Evolutionary conservation across 2,888 invertebrate genomes (phyloP), one percentile per base, ranked within the genome.

Genomic region (Morpho helenor): DNA sequence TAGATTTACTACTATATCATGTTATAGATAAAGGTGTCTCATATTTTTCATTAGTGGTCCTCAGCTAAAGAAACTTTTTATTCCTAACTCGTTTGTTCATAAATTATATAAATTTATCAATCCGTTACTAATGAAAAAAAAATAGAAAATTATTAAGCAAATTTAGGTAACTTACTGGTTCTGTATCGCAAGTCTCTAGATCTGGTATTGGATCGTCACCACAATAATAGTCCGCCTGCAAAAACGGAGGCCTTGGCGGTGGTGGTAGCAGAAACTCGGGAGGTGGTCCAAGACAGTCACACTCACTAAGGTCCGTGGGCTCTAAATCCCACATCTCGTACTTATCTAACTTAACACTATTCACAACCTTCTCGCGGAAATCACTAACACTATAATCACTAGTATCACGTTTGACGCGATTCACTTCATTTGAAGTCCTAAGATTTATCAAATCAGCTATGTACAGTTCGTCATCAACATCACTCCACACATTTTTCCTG

Each of bases 251-350:
- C 74, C 94, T 84, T 48, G 95, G 95, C 22, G 95, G 95, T 61
- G 95, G 95, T 59, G 95, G 95, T 73, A 95, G 82, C 77, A 94
- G 87, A 81, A 95, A 95, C 87, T 94, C 93, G 65, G 95, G 95
- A 71, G 94, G 94, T 71, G 94, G 94, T 74, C 94, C 94, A 71
- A 94, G 92, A 88, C 95, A 95, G 84, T 95, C 95, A 84, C 94
- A 95, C 90, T 95, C 94, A 82, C 91, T 92, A 87, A 93, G 89
- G 82, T 93, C 94, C 81, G 93, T 91, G 87, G 92, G 92, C 77
- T 93, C 93, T 84, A 94, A 91, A 87, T 94, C 94, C 94, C 94
- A 94, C 94, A 94, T 94, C 69, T 82, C 89, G 91, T 91, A 92
- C 79, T 76, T 71, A 73, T 84, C 87, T 87, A 90, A 81, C 87